Evolutionary conservation across 2,113 vertebrate genomes (phyloP).

Genomic region (Oncorhynchus gorbuscha): DNA sequence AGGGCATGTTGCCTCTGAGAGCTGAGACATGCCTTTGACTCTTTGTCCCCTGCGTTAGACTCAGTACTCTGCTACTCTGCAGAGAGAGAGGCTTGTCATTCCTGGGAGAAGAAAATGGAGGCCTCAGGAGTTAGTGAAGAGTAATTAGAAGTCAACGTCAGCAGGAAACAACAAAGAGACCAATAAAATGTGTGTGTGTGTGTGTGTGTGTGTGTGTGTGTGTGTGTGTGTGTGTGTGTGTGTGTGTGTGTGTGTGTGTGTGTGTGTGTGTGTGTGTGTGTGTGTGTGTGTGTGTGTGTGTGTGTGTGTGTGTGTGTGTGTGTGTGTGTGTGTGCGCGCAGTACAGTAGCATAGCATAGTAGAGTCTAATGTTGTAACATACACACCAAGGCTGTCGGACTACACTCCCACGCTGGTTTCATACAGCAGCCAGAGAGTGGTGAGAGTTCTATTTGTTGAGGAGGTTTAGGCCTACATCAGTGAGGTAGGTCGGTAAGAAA

Average conservation of each 20-base stretch:
- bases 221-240: constrained; percentile 4
- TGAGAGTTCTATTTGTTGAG: constrained; percentile 49
- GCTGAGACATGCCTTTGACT: constrained; percentile 1
- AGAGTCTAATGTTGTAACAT: too few relatives aligned
- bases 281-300: neutral
- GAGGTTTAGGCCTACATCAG: constrained; percentile 56
- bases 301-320: neutral
- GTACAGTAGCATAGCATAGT: constrained; percentile 18
- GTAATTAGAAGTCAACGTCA: constrained; percentile 70
- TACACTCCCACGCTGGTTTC: constrained; percentile 16
- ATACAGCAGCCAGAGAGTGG: constrained; percentile 21
- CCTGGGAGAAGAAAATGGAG: constrained; percentile 64
- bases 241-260: neutral
- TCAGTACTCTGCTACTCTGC: constrained; percentile 25
- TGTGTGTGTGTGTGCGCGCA: constrained; percentile 23
- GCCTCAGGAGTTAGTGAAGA: constrained; percentile 59
- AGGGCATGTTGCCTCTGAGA: neutral
- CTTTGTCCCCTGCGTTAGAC: neutral
- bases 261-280: constrained; percentile 13
- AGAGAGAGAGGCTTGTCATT: constrained; percentile 57
- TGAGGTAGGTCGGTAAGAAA: constrained; percentile 70
- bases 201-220: constrained; percentile 4
- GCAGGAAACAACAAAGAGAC: constrained; percentile 50
- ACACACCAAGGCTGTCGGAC: constrained; percentile 36
- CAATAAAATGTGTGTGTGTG: constrained; percentile 43